A percentile compares a stretch with the other conserved stretches of the same genome.
phyloP scores from a whole-genome alignment of 2,888 invertebrate genomes.

The Hanleya hanleyi region DNA sequence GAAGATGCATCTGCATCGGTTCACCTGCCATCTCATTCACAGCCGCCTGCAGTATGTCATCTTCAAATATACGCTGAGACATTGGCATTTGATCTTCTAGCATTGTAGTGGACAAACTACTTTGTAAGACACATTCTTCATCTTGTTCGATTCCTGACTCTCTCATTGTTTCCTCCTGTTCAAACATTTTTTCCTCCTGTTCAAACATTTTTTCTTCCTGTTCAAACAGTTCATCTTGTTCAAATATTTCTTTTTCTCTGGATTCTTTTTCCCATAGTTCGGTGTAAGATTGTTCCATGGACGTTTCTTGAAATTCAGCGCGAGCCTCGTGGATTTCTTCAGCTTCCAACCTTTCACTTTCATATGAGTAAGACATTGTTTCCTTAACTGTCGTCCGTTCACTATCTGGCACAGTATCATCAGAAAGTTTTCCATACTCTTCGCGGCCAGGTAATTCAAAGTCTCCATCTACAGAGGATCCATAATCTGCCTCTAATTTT shows the following conservation, averaged over 20 bases:
- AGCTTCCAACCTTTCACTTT: background rate
- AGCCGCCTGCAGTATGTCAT: background rate
- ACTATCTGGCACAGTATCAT: background rate
- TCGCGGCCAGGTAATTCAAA: background rate
- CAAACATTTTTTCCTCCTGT: background rate
- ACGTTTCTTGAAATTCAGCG: background rate
- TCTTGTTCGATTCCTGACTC: background rate
- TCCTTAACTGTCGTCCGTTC: background rate
- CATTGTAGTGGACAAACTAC: background rate
- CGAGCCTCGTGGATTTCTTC: slow-evolving; percentile 6
- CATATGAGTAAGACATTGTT: background rate
- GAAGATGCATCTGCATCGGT: background rate
- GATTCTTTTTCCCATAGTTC: slow-evolving; percentile 5
- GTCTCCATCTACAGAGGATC: no score
- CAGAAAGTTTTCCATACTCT: background rate
- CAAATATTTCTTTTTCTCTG: slow-evolving; percentile 10
- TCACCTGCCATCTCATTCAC: background rate
- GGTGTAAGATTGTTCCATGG: background rate
- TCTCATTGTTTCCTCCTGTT: slow-evolving; percentile 4
- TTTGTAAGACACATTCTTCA: no score
- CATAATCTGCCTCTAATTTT: no score
- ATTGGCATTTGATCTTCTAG: background rate
- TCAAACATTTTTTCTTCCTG: background rate
- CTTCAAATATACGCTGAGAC: background rate
- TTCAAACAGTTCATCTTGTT: background rate